Percentiles rank a stretch among this genome's conserved stretches.
Evolutionary conservation across 35 echinoderm and acorn worm genomes (phyloP).

Genomic region (Apostichopus parvimensis): DNA sequence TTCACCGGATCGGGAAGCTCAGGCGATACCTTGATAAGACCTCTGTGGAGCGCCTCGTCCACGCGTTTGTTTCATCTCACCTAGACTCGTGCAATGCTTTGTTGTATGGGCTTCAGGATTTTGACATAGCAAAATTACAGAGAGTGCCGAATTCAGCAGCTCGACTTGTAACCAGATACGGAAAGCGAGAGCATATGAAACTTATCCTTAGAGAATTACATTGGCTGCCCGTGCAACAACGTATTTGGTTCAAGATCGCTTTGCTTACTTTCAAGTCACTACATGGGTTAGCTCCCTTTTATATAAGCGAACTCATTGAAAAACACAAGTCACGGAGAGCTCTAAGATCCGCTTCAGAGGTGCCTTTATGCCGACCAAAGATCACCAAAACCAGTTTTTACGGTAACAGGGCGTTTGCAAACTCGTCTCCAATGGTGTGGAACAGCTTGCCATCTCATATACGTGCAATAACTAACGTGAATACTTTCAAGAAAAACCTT

Average conservation of each 20-base stretch:
- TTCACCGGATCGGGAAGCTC: not conserved
- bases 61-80: conserved; percentile 29
- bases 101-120: conserved; percentile 1
- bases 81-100: not conserved
- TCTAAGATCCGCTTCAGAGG: not conserved
- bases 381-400: not conserved
- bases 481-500: too few relatives aligned
- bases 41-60: conserved; percentile 29
- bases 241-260: conserved; percentile 30
- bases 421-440: too few relatives aligned
- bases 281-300: conserved; percentile 43
- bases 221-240: conserved; percentile 56
- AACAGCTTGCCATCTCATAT: too few relatives aligned
- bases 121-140: not conserved
- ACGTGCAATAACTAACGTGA: too few relatives aligned
- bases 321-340: too few relatives aligned
- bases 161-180: conserved; percentile 5
- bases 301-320: not conserved
- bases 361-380: not conserved
- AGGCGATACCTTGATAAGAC: conserved; percentile 1
- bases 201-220: conserved; percentile 47
- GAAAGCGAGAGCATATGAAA: conserved; percentile 34
- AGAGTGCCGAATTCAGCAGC: conserved; percentile 51
- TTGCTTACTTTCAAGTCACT: conserved; percentile 60
- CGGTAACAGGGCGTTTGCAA: not conserved